phyloP scores from a whole-genome alignment of 92 coral and sea anemone species.

The Plumapathes pennacea region DNA sequence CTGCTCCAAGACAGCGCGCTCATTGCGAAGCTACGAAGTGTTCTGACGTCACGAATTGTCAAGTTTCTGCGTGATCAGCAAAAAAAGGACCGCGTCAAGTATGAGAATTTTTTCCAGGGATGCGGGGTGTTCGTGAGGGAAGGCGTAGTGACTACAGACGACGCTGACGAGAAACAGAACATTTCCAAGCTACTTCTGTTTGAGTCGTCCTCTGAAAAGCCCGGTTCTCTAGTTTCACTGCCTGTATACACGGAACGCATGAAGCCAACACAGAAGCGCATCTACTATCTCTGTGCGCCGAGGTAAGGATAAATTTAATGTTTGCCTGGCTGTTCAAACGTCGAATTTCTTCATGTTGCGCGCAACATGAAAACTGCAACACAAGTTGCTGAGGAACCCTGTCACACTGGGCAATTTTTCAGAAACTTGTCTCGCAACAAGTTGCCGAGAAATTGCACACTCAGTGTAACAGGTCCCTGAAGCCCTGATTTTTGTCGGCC shows the following conservation, averaged over 20 bases:
- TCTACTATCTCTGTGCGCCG: conserved; percentile 93
- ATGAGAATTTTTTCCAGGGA: conserved; percentile 87
- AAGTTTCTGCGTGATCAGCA: conserved; percentile 87
- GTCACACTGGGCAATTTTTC: too few relatives aligned
- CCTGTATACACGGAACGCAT: conserved; percentile 76
- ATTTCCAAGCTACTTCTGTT: conserved; percentile 83
- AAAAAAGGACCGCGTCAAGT: conserved; percentile 88
- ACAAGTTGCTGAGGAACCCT: too few relatives aligned
- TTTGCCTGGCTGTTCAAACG: too few relatives aligned
- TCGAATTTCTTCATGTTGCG: too few relatives aligned
- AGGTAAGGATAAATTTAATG: too few relatives aligned
- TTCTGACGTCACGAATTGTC: conserved; percentile 74
- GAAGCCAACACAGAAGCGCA: conserved; percentile 85
- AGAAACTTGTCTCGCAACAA: too few relatives aligned
- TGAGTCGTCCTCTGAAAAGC: conserved; percentile 87
- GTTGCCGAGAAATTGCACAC: too few relatives aligned
- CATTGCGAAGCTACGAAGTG: conserved; percentile 77
- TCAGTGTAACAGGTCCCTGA: too few relatives aligned
- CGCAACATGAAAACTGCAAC: too few relatives aligned
- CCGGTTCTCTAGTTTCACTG: conserved; percentile 79
- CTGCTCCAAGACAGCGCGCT: conserved; percentile 96
- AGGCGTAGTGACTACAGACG: conserved; percentile 86
- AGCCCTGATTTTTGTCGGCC: too few relatives aligned
- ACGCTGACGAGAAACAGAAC: conserved; percentile 75
- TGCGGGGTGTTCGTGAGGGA: conserved; percentile 86